Conservation (phyloP, 2,113 vertebrate species). For the Gracilinanus agilis region DNA sequence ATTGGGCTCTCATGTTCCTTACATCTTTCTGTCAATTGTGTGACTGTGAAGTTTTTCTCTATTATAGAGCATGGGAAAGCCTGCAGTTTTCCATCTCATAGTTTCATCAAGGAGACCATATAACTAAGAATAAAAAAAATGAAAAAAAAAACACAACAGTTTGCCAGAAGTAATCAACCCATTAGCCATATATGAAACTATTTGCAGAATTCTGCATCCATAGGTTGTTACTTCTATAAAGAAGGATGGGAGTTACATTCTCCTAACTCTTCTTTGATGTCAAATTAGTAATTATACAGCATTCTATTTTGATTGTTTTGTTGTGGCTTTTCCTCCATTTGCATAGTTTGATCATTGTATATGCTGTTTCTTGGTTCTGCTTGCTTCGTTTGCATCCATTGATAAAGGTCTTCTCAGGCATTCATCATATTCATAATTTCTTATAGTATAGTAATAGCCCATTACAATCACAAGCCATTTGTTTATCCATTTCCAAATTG, state of each 20-base stretch:
- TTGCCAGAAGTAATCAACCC: not conserved
- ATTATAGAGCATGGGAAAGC: too few species aligned
- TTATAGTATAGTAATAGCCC: not conserved
- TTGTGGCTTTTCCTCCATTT: not conserved
- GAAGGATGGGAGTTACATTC: not conserved
- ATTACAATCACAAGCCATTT: not conserved
- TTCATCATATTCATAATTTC: not conserved
- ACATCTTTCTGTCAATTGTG: too few species aligned
- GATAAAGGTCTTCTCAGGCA: not conserved
- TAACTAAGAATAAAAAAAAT: not conserved
- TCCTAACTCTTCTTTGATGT: not conserved
- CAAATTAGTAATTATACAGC: not conserved
- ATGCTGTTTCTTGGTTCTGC: not conserved
- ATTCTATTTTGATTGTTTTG: not conserved
- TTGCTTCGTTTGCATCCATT: not conserved
- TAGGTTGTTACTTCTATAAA: not conserved
- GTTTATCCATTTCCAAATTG: not conserved
- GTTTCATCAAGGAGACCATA: not conserved
- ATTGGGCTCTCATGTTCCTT: too few species aligned
- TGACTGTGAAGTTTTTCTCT: too few species aligned
- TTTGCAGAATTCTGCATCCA: not conserved
- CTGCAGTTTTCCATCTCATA: not conserved
- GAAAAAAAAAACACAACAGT: not conserved
- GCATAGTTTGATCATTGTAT: not conserved
- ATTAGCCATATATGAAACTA: not conserved